Conservation (phyloP, 2,888 invertebrate species). For the Blastobasis lacticolella region DNA sequence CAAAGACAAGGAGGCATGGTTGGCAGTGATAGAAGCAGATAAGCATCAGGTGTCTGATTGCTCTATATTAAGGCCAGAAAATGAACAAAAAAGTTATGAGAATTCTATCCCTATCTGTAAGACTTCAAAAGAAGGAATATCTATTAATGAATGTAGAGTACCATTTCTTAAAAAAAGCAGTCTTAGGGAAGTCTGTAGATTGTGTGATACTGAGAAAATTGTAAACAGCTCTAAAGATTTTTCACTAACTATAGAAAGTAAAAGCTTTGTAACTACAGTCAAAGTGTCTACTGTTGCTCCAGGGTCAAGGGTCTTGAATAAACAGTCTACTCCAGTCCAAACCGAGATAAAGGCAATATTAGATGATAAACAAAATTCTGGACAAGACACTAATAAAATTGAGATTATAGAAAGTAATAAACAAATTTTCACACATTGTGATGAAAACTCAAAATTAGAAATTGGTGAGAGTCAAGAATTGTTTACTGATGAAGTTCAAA, state of each 20-base stretch:
- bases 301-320: slow-evolving; percentile 12
- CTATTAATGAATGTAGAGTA: slow-evolving; percentile 23
- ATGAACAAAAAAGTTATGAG: slow-evolving; percentile 5
- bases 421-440: not conserved
- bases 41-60: slow-evolving; percentile 18
- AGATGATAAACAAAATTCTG: not conserved
- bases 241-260: slow-evolving; percentile 39
- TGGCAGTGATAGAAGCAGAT: slow-evolving; percentile 42
- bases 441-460: too few species aligned
- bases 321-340: slow-evolving; percentile 33
- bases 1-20: slow-evolving; percentile 50
- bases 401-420: slow-evolving; percentile 1
- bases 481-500: slow-evolving; percentile 16
- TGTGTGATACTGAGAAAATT: slow-evolving; percentile 1
- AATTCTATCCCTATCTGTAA: slow-evolving; percentile 5
- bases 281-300: slow-evolving; percentile 27
- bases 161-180: slow-evolving; percentile 45
- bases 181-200: slow-evolving; percentile 30
- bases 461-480: slow-evolving; percentile 23
- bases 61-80: slow-evolving; percentile 1
- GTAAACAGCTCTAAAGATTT: slow-evolving; percentile 22
- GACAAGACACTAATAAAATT: not conserved
- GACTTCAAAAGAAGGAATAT: slow-evolving; percentile 2
- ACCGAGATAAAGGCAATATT: slow-evolving; percentile 27
- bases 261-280: slow-evolving; percentile 31